Evolutionary conservation across 2,888 invertebrate species (phyloP).

Genomic region (Epinotia ramella): DNA sequence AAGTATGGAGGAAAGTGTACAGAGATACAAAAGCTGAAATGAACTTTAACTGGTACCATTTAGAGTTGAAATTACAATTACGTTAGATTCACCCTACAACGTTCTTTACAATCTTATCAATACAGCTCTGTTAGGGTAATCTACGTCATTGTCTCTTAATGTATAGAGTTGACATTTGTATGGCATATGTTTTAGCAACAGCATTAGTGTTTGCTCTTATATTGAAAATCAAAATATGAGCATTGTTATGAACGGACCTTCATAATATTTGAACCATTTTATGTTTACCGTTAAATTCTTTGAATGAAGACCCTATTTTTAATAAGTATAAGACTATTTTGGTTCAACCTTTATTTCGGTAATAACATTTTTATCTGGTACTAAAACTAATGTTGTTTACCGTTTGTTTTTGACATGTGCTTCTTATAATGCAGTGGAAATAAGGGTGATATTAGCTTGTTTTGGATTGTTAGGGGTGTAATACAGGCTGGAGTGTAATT

Average conservation of each 20-base stretch:
- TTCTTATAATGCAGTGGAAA: rapidly evolving
- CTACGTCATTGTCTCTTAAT: not conserved
- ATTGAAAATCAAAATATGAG: slow-evolving; percentile 53
- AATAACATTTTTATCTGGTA: not conserved
- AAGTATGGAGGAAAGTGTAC: no score
- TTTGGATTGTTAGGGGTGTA: not conserved
- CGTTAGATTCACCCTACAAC: not conserved
- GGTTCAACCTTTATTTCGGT: not conserved
- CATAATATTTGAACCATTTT: slow-evolving; percentile 27
- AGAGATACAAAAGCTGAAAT: not conserved
- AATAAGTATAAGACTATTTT: not conserved
- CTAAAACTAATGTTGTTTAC: not conserved
- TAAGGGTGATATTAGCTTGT: slow-evolving; percentile 28
- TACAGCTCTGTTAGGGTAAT: not conserved
- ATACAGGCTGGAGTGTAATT: slow-evolving; percentile 36
- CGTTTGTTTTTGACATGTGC: not conserved
- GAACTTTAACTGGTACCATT: not conserved
- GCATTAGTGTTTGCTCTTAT: slow-evolving; percentile 38
- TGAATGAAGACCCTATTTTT: not conserved
- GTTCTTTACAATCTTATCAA: not conserved
- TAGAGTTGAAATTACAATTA: slow-evolving; percentile 15
- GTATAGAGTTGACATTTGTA: slow-evolving; percentile 12
- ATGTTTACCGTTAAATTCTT: not conserved
- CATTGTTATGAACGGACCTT: slow-evolving; percentile 49
- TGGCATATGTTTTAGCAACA: not conserved